These are phyloP conservation scores for Burhinus oedicnemus DNA, from an alignment of 2,113 vertebrate species.

Conservation along the genomic window DNA sequence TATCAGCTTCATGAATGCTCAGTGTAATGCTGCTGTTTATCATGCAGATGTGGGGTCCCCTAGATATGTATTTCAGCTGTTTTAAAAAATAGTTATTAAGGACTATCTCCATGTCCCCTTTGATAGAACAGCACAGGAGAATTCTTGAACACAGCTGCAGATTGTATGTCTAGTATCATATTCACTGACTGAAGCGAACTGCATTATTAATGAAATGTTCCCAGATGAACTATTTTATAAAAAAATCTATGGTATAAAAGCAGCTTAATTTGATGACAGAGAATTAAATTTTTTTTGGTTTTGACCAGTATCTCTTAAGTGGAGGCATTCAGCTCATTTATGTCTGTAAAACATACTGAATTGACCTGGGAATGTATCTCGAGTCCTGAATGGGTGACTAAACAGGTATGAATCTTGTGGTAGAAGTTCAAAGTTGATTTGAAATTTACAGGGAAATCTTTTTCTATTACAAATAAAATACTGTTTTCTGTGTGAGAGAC, in stretches of 20 bases:
- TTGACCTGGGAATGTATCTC: neutral
- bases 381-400: neutral
- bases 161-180: neutral
- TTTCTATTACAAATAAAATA: neutral
- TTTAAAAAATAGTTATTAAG: neutral
- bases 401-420: neutral
- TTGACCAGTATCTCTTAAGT: neutral
- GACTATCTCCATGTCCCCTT: neutral
- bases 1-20: neutral
- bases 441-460: neutral
- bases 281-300: neutral
- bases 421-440: neutral
- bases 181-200: neutral
- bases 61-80: neutral
- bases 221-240: neutral
- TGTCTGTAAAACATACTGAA: neutral
- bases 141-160: neutral
- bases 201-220: neutral
- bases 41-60: neutral
- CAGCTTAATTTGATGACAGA: neutral
- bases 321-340: neutral
- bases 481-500: neutral
- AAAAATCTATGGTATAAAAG: neutral
- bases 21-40: neutral
- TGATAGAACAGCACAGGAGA: neutral